Conservation (phyloP, 1,140 invertebrate species). For the Zaprionus capensis region DNA sequence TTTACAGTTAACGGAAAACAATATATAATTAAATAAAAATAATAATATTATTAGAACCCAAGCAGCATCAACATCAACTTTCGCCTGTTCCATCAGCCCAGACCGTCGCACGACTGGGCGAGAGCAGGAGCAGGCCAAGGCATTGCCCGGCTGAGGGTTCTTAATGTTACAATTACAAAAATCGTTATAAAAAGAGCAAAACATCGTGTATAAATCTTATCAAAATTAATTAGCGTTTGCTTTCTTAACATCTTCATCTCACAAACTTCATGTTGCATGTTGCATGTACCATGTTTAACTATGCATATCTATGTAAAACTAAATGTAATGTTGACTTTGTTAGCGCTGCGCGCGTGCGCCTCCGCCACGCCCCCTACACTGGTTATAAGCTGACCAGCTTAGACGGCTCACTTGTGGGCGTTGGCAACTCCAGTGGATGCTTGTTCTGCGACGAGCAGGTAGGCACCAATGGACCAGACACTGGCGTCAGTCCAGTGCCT, state of each 20-base stretch:
- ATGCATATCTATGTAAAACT: conserved; percentile 59
- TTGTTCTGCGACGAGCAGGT: conserved; percentile 89
- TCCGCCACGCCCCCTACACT: conserved; percentile 63
- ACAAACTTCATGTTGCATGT: conserved; percentile 27
- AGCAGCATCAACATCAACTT: conserved; percentile 10
- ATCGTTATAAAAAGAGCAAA: conserved; percentile 55
- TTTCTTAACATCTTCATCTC: conserved; percentile 1
- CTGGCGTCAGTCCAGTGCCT: conserved; percentile 94
- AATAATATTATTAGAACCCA: not conserved
- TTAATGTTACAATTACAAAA: conserved; percentile 34
- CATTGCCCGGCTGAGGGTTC: not conserved
- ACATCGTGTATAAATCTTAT: conserved; percentile 33
- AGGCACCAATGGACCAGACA: conserved; percentile 88
- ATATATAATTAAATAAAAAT: conserved; percentile 33
- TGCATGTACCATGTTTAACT: conserved; percentile 25
- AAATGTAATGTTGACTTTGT: conserved; percentile 72
- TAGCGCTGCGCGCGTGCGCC: conserved; percentile 40
- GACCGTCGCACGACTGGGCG: conserved; percentile 30
- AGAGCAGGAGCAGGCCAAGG: not conserved
- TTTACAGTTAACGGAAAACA: conserved; percentile 54
- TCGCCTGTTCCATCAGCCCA: conserved; percentile 18
- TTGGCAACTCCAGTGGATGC: conserved; percentile 88
- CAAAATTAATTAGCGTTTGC: conserved; percentile 33
- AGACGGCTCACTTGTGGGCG: conserved; percentile 88
- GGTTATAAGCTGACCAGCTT: conserved; percentile 91